Percentiles rank a stretch among this genome's conserved stretches.
Conservation (phyloP, 2,888 invertebrate species). For the Epirrhoe tristata region DNA sequence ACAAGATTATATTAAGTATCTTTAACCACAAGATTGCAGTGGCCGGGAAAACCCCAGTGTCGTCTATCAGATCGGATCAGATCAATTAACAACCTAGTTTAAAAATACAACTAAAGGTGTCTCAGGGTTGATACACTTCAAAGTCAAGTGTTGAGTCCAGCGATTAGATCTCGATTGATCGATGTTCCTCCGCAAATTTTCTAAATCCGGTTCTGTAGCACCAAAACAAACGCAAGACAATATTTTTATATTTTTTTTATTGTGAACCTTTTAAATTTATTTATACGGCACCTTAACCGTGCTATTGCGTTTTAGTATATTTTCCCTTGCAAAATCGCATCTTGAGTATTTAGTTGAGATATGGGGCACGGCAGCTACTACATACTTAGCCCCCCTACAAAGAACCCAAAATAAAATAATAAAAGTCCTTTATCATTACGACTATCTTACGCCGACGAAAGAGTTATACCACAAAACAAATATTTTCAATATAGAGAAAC, state of each 20-base stretch:
- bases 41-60: constrained; percentile 32
- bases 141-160: constrained; percentile 2
- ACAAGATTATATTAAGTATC: background rate
- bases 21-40: constrained; percentile 21
- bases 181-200: constrained; percentile 1
- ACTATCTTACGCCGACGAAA: no score
- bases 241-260: background rate
- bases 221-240: constrained; percentile 3
- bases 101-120: constrained; percentile 22
- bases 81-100: constrained; percentile 25
- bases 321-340: no score
- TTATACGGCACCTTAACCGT: background rate
- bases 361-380: no score
- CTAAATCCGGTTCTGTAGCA: constrained; percentile 6
- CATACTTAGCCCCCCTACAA: no score
- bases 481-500: no score
- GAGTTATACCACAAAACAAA: no score
- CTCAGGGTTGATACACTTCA: constrained; percentile 18
- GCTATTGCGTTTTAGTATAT: no score
- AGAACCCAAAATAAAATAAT: no score
- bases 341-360: no score
- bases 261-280: no score
- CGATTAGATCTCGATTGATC: constrained; percentile 8
- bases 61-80: constrained; percentile 14
- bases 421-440: no score